These are phyloP conservation scores for Dunckerocampus dactyliophorus DNA, from an alignment of 2,113 vertebrate species.

Conservation along the genomic window DNA sequence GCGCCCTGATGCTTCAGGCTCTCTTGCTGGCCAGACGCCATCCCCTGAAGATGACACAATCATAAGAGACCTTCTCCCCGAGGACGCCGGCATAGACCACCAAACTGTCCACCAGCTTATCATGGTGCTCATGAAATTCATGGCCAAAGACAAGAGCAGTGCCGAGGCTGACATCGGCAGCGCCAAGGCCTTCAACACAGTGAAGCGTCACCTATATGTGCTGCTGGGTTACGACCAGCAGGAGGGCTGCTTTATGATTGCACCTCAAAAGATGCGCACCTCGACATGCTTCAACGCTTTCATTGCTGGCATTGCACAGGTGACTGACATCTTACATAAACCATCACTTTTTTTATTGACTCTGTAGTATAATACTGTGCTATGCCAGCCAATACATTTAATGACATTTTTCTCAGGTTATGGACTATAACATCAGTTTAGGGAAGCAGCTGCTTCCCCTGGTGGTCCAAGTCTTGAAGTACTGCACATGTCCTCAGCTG, in stretches of 20 bases:
- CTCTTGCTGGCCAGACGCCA: constrained; percentile 76
- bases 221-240: constrained; percentile 94
- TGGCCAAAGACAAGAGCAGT: constrained; percentile 95
- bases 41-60: constrained; percentile 85
- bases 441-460: constrained; percentile 96
- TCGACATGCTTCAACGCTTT: constrained; percentile 99
- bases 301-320: constrained; percentile 94
- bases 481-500: constrained; percentile 93
- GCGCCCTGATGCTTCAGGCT: constrained; percentile 60
- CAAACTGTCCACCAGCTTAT: constrained; percentile 98
- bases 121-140: constrained; percentile 98
- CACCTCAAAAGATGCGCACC: constrained; percentile 95
- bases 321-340: constrained; percentile 52
- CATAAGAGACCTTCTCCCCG: constrained; percentile 91
- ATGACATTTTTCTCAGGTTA: constrained; percentile 77
- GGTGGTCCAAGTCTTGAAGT: constrained; percentile 97
- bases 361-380: not conserved
- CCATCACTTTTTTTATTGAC: not conserved
- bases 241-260: constrained; percentile 98
- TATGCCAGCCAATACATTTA: not conserved
- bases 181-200: constrained; percentile 96
- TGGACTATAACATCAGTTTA: constrained; percentile 95
- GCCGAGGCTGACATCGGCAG: constrained; percentile 93
- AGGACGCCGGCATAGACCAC: constrained; percentile 94
- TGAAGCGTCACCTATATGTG: constrained; percentile 94